Base-by-base conservation (phyloP, 2,888 invertebrate species). In the Agrochola litura region DNA sequence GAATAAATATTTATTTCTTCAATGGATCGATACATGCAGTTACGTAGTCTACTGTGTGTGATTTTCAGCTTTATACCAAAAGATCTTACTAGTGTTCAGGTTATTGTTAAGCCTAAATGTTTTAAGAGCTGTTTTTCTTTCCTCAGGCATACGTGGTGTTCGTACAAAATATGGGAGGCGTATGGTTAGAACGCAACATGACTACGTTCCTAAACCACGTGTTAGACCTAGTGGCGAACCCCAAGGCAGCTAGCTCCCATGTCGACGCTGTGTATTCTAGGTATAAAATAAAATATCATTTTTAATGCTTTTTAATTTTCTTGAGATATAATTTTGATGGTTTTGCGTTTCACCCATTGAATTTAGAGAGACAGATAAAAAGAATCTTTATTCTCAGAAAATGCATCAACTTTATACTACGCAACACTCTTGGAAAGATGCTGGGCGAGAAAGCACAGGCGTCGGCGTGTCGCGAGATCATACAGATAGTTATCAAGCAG, bases 371-470 rank as follows among this genome's bases (percentile, higher is more conserved):
- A 3, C 37, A 37, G 37, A 2, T 37, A 37, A 37, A 37, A 37
- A 1, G 3, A 37, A 37, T 37, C 37, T 37, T 37, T 37, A 37
- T 37, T 52, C 14, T 6, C 19, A 98, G 99, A 87, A 99, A 99
- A 95, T 99, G 99, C 94, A 99, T 99, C 81, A 99, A 98, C 93
- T 99, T 99, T 94, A 99, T 99, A 86, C 96, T 99, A 75, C 97
- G 99, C 69, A 98, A 99, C 82, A 98, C 99, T 1, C 97, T 99
- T 58, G 99, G 99, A 0, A 98, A 99, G 93, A 98, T 99, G 97
- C 97, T 99, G 41, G 99, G 99, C 0, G 99, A 99, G 95, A 99
- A 99, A 90, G 99, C 99, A 14, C 99, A 99, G 95, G 98, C 99
- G 52, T 98, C 99, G 0, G 99, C 99, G 0, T 99, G 99, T 92